Percentiles rank a stretch among this genome's conserved stretches.
phyloP scores from a whole-genome alignment of 2,888 invertebrate species.

The Beris chalybata region DNA sequence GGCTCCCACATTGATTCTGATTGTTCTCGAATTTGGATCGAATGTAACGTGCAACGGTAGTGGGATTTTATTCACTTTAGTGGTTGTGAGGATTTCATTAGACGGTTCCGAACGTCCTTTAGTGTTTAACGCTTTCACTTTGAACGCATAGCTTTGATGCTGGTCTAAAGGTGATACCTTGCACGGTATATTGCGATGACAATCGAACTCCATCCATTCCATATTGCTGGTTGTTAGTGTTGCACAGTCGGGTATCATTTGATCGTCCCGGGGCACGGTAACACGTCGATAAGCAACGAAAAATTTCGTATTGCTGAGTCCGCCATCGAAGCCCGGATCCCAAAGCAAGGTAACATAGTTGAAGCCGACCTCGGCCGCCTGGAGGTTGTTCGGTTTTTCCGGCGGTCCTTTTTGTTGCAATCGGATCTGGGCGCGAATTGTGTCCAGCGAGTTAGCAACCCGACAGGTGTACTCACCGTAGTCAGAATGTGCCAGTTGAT shows the following conservation, averaged over 20 bases:
- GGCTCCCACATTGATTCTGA: constrained; percentile 78
- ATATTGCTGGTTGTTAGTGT: constrained; percentile 61
- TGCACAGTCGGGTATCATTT: constrained; percentile 65
- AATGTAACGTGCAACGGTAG: constrained; percentile 79
- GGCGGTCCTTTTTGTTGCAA: constrained; percentile 87
- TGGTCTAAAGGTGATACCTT: constrained; percentile 84
- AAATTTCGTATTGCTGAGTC: constrained; percentile 82
- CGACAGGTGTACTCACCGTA: constrained; percentile 92
- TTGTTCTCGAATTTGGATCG: constrained; percentile 73
- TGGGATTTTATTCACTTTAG: constrained; percentile 82
- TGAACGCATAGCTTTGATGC: constrained; percentile 83
- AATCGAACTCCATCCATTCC: constrained; percentile 84
- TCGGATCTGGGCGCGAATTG: constrained; percentile 72
- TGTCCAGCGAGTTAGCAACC: constrained; percentile 81
- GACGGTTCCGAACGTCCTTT: constrained; percentile 87
- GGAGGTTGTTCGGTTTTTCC: constrained; percentile 75
- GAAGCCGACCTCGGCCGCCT: constrained; percentile 73
- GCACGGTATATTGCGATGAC: constrained; percentile 83
- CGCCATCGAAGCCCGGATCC: constrained; percentile 91
- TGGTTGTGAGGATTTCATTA: constrained; percentile 77
- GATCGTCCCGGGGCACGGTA: constrained; percentile 63
- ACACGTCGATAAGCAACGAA: constrained; percentile 80
- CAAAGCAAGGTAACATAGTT: constrained; percentile 79
- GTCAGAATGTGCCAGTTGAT: constrained; percentile 76
- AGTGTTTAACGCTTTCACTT: constrained; percentile 86